These are phyloP conservation scores for Argyresthia albistria DNA, from an alignment of 2,888 invertebrate genomes.

Conservation along the genomic window DNA sequence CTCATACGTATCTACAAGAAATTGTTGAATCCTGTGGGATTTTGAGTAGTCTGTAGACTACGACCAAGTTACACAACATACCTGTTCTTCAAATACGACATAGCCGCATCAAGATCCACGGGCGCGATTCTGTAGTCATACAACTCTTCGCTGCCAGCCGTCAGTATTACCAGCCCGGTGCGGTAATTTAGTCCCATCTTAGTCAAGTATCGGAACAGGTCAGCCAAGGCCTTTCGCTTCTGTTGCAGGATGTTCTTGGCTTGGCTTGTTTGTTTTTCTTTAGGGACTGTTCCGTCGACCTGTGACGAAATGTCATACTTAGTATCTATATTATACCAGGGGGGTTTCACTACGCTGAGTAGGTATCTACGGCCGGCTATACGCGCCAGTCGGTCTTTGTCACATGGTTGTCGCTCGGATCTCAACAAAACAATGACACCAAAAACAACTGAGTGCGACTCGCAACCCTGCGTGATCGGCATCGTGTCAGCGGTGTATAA, in stretches of 20 bases:
- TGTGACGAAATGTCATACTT: conserved; percentile 16
- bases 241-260: conserved; percentile 87
- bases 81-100: conserved; percentile 69
- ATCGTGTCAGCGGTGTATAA: too few species aligned
- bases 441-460: too few species aligned
- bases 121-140: conserved; percentile 79
- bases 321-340: too few species aligned
- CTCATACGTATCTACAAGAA: too few species aligned
- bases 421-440: too few species aligned
- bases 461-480: too few species aligned
- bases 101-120: conserved; percentile 75
- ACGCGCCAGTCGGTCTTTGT: too few species aligned
- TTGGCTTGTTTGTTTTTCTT: conserved; percentile 83
- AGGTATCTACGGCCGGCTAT: too few species aligned
- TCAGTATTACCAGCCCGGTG: conserved; percentile 78
- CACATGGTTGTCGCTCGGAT: too few species aligned
- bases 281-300: conserved; percentile 72
- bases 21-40: too few species aligned
- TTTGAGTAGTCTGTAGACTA: not conserved
- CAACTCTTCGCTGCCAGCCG: conserved; percentile 59
- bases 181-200: conserved; percentile 86
- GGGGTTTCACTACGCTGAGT: too few species aligned
- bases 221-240: conserved; percentile 87
- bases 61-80: conserved; percentile 14
- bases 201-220: conserved; percentile 85